phyloP scores from a whole-genome alignment of 2,113 vertebrate species.

The Anoura caudifer region DNA sequence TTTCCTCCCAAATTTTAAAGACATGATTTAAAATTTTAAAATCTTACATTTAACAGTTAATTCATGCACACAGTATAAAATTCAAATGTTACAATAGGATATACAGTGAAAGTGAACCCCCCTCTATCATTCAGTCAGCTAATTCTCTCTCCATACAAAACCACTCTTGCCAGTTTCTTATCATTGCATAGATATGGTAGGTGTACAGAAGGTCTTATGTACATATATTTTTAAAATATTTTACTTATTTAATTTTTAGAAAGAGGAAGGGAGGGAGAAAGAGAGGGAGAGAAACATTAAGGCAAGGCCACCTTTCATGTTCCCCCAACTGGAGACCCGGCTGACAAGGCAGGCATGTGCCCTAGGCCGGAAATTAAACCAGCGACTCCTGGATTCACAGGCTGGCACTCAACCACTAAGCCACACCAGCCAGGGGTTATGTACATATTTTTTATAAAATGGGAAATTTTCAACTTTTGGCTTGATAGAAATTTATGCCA shows the following conservation, averaged over 20 bases:
- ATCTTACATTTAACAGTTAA: conserved; percentile 10
- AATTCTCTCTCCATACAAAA: not conserved
- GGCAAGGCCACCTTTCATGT: no score
- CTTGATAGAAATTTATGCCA: conserved; percentile 14
- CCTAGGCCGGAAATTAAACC: no score
- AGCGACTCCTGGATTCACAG: no score
- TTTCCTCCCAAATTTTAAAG: conserved; percentile 28
- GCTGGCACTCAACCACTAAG: no score
- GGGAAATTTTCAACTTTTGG: not conserved
- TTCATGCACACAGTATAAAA: not conserved
- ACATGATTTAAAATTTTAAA: not conserved
- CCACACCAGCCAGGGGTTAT: not conserved
- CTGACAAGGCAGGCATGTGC: no score
- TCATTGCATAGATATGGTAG: not conserved
- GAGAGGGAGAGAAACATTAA: no score
- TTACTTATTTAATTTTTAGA: not conserved
- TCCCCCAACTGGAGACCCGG: no score
- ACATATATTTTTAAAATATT: not conserved
- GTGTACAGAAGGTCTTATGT: not conserved
- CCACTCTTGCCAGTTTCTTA: not conserved
- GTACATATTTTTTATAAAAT: not conserved
- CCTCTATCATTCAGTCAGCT: not conserved
- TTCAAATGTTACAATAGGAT: not conserved
- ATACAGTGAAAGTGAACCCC: not conserved
- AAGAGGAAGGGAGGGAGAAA: no score